phyloP scores from a whole-genome alignment of 2,888 invertebrate genomes.

The Gibbula magus region DNA sequence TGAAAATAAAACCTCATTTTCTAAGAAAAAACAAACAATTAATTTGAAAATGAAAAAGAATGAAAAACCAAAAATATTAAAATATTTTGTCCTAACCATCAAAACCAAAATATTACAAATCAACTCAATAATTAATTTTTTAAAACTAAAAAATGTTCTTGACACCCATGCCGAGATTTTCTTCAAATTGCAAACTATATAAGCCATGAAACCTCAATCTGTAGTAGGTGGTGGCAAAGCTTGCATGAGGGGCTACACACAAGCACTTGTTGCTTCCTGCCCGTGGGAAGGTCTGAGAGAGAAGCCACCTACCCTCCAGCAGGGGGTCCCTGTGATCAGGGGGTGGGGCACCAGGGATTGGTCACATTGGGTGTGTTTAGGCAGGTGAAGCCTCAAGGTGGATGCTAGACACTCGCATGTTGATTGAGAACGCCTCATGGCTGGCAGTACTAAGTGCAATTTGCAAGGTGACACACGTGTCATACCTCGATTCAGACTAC shows the following conservation, averaged over 20 bases:
- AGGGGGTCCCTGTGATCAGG: constrained; percentile 53
- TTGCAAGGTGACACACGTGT: constrained; percentile 49
- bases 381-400: constrained; percentile 42
- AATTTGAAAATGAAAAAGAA: background rate
- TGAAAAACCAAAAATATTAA: background rate
- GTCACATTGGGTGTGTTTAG: constrained; percentile 30
- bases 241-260: constrained; percentile 64
- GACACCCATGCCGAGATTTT: too few relatives aligned
- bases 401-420: constrained; percentile 49
- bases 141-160: too few relatives aligned
- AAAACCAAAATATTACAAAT: background rate
- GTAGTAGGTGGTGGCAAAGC: constrained; percentile 55
- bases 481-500: constrained; percentile 66
- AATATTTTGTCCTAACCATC: background rate
- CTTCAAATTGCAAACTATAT: background rate
- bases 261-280: constrained; percentile 46
- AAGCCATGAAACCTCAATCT: background rate
- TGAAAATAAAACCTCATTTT: background rate
- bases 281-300: constrained; percentile 72
- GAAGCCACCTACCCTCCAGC: constrained; percentile 55
- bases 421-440: constrained; percentile 56
- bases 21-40: background rate
- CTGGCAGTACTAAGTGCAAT: constrained; percentile 54
- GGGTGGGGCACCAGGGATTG: constrained; percentile 62
- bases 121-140: too few relatives aligned